Conservation (phyloP, 2,113 vertebrate genomes). For the Gymnocephalus cernua region DNA sequence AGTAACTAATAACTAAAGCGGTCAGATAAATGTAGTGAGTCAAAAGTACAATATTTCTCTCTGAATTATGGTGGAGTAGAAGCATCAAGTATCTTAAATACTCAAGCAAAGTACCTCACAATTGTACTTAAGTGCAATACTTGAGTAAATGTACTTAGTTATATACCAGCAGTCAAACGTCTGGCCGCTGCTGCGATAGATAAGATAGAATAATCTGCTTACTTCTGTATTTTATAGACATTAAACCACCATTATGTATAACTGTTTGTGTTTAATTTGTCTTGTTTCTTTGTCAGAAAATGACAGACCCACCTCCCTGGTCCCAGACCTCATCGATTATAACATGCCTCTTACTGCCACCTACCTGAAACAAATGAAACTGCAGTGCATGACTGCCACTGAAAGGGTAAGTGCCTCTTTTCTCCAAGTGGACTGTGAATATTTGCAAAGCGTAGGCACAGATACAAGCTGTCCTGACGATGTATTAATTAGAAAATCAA, state of each 20-base stretch:
- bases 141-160: not conserved
- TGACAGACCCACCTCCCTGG: conserved; percentile 92
- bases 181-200: too few relatives aligned
- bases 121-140: not conserved
- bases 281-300: conserved; percentile 86
- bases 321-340: conserved; percentile 97
- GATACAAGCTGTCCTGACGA: not conserved
- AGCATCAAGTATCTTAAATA: not conserved
- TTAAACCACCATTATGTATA: not conserved
- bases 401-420: conserved; percentile 88
- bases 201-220: not conserved
- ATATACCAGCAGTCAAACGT: too few relatives aligned
- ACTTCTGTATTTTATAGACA: not conserved
- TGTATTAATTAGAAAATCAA: not conserved
- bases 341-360: conserved; percentile 99
- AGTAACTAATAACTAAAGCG: not conserved
- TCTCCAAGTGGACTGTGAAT: not conserved
- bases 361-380: conserved; percentile 98
- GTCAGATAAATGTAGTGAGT: not conserved
- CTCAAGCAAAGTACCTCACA: not conserved
- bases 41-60: not conserved
- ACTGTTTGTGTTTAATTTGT: not conserved
- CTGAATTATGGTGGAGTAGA: not conserved
- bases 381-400: conserved; percentile 94
- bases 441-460: not conserved